phyloP scores from a whole-genome alignment of 2,113 vertebrate species.

The Callipepla squamata region DNA sequence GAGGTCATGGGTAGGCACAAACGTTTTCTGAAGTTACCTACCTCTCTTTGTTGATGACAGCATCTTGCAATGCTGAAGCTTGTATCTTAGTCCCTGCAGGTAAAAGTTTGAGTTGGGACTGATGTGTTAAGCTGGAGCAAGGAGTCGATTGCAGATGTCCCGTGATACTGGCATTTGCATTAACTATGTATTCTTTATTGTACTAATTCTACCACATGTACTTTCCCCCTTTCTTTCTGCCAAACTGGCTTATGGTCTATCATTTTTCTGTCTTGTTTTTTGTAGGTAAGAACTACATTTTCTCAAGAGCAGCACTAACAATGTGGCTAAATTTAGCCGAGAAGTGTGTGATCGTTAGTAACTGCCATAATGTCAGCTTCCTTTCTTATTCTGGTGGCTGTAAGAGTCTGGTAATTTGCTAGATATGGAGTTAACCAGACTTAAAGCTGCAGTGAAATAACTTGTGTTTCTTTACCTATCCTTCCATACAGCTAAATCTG shows the following conservation, averaged over 20 bases:
- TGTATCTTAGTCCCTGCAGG: neutral
- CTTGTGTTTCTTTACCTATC: neutral
- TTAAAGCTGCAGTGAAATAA: neutral
- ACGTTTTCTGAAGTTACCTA: neutral
- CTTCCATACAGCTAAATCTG: neutral
- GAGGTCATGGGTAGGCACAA: neutral
- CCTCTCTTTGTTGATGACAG: neutral
- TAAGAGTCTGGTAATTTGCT: neutral
- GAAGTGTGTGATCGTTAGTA: neutral
- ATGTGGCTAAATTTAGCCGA: neutral
- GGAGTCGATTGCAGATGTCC: neutral
- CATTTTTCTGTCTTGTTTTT: neutral
- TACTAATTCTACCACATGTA: neutral
- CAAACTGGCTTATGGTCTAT: neutral
- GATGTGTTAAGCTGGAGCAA: neutral
- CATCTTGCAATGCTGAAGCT: neutral
- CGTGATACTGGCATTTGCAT: neutral
- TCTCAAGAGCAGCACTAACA: neutral
- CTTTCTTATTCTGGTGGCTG: neutral
- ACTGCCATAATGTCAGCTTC: neutral
- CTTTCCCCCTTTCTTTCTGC: neutral
- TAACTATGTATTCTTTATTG: neutral
- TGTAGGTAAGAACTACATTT: neutral
- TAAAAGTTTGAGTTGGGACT: neutral
- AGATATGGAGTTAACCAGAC: neutral